A percentile compares a stretch with the other conserved stretches of the same genome.
Conservation (phyloP, 1,140 invertebrate species). For the Lamellibrachia luymesi region DNA sequence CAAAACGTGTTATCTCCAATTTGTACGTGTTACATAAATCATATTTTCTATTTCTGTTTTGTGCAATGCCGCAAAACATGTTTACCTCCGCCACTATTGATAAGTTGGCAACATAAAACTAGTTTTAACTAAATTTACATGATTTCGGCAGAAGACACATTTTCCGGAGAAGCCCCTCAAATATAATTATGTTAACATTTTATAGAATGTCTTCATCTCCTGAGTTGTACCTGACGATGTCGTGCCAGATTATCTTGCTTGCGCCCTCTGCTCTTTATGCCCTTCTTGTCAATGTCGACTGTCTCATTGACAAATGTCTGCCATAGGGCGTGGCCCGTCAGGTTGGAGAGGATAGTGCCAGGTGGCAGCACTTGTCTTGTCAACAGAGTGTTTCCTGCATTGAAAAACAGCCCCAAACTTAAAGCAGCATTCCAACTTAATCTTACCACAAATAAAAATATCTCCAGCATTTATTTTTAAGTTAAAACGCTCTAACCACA, state of each 20-base stretch:
- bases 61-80: too few species aligned
- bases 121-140: too few species aligned
- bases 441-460: not conserved
- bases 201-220: not conserved
- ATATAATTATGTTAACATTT: not conserved
- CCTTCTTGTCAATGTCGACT: not conserved
- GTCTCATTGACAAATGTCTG: conserved; percentile 45
- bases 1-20: too few species aligned
- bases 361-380: conserved; percentile 35
- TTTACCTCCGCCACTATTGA: too few species aligned
- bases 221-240: not conserved
- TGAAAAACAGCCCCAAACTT: not conserved
- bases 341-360: conserved; percentile 45
- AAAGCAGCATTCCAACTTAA: not conserved
- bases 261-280: not conserved
- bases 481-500: too few species aligned
- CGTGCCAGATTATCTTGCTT: not conserved
- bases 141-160: too few species aligned
- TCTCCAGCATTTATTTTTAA: too few species aligned
- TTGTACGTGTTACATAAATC: too few species aligned
- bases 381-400: conserved; percentile 35
- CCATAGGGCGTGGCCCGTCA: conserved; percentile 52
- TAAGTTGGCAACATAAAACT: too few species aligned
- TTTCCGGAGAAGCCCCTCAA: too few species aligned
- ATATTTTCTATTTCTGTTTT: too few species aligned